Base-by-base conservation (phyloP, 1,140 invertebrate species). In the Vanessa tameamea region DNA sequence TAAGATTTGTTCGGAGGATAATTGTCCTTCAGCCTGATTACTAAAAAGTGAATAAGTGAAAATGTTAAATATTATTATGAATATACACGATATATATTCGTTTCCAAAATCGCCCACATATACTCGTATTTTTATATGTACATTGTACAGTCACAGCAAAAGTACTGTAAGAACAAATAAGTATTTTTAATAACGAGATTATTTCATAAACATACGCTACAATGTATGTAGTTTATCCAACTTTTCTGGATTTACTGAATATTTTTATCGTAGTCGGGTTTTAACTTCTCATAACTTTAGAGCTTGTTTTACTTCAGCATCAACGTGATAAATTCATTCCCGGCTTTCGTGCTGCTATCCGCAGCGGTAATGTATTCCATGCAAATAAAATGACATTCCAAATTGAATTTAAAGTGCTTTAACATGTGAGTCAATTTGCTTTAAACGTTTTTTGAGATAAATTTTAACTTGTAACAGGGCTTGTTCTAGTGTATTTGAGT, bases 361-460 rank as follows among this genome's bases (percentile, higher is more conserved):
- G 53, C 20, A 23, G 9, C 26, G 12, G 57, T 68, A 68, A 72
- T 72, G 37, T 72, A 65, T 72, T 65, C 69, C 48, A 55, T 65
- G 61, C 16, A 72, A 72, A 72, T 65, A 63, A 55, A 48, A 47
- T 51, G 61, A 26, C 63, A 65, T 5, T 64, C 9, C 31, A 55
- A 65, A 72, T 72, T 72, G 61, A 64, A 65, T 72, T 64, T 55
- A 65, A 72, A 72, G 20, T 65, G 37, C 50, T 72, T 43, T 43
- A 47, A 43, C 64, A 61, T 51, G 70, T 53, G 64, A 73, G 71
- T 63, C 71, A 73, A 73, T 73, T 67, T 67, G 37, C 51, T 61
- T 48, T 66, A 73, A 67, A 55, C 64, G 64, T 55, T 67, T 31
- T 59, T 61, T 3, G 48, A 59, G 64, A 67, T 73, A 59, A 53